Conservation (phyloP, 92 coral and sea anemone genomes). For the Palythoa heliodiscus region DNA sequence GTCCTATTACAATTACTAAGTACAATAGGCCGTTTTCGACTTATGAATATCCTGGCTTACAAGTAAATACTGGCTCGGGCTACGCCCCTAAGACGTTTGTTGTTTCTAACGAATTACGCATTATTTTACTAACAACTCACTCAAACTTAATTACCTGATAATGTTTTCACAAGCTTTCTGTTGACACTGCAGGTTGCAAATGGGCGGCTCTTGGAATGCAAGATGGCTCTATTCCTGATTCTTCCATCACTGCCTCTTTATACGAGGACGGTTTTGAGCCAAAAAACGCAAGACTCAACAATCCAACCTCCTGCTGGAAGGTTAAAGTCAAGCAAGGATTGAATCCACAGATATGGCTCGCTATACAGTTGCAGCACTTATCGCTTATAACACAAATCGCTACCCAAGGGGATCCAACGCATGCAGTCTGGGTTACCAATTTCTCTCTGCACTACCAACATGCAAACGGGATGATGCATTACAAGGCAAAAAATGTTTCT, state of each 20-base stretch:
- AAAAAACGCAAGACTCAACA: constrained; percentile 62
- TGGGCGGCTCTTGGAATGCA: constrained; percentile 61
- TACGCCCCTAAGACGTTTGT: too few species aligned
- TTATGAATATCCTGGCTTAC: too few species aligned
- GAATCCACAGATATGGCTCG: not conserved
- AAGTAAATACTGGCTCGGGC: too few species aligned
- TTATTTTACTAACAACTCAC: not conserved
- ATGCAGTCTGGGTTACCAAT: not conserved
- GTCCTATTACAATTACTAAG: too few species aligned
- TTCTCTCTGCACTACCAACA: not conserved
- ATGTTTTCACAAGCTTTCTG: not conserved
- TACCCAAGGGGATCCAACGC: constrained; percentile 21
- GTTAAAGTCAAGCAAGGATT: not conserved
- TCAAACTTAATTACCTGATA: not conserved
- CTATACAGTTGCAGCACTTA: not conserved
- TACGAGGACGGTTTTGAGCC: constrained; percentile 53
- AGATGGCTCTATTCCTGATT: constrained; percentile 53
- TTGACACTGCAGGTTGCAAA: constrained; percentile 2
- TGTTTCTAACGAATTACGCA: not conserved
- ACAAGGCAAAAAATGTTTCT: not conserved
- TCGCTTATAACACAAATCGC: constrained; percentile 8
- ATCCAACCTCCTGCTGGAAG: constrained; percentile 30
- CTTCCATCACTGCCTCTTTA: constrained; percentile 59
- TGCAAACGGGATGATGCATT: not conserved
- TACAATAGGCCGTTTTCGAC: too few species aligned